Percentiles rank a stretch among this genome's conserved stretches.
Evolutionary conservation across 1,140 invertebrate species (phyloP).

Genomic region (Homalodisca vitripennis): DNA sequence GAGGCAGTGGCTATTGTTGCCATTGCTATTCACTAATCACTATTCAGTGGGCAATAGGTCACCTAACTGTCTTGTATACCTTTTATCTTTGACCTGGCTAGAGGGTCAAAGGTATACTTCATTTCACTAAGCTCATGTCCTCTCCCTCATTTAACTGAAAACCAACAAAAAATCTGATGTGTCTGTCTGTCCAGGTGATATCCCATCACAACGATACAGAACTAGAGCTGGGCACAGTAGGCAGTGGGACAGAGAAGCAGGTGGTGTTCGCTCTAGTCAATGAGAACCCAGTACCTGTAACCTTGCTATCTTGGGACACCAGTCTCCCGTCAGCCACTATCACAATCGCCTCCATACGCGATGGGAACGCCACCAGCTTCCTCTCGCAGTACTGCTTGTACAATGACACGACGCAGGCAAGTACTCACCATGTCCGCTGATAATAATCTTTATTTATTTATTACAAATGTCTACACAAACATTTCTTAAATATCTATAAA

Average conservation of each 20-base stretch:
- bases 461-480: neutral
- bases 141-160: too few species aligned
- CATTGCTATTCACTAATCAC: too few species aligned
- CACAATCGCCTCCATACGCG: constrained; percentile 65
- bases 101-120: too few species aligned
- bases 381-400: neutral
- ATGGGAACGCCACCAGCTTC: neutral
- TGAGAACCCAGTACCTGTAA: constrained; percentile 71
- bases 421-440: too few species aligned
- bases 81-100: too few species aligned
- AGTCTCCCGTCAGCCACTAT: constrained; percentile 66
- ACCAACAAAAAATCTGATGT: too few species aligned
- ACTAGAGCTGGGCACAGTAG: constrained; percentile 75
- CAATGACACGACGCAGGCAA: constrained; percentile 1
- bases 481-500: neutral
- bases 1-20: too few species aligned
- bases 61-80: too few species aligned
- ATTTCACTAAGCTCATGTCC: too few species aligned
- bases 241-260: constrained; percentile 63
- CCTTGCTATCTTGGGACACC: constrained; percentile 63
- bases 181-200: constrained; percentile 4
- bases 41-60: too few species aligned
- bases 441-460: too few species aligned
- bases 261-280: constrained; percentile 73
- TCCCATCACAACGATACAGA: constrained; percentile 33